Base-by-base conservation (phyloP, 2,797 vertebrate genomes). In the Chelon labrosus region DNA sequence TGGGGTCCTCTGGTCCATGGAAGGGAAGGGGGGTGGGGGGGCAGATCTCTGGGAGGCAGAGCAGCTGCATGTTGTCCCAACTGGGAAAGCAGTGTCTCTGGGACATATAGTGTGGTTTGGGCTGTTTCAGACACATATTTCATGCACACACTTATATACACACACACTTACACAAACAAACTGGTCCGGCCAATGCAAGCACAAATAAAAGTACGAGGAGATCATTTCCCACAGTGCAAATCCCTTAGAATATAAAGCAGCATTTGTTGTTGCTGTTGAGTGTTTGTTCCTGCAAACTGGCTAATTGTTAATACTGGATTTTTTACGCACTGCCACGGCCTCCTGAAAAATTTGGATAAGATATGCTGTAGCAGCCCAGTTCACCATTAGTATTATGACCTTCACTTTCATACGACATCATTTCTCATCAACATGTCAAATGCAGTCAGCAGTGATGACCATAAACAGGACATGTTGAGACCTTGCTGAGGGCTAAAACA, bases 61-160 rank as follows among this genome's bases (percentile, higher is more conserved):
- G 64, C 87, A 93, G 89, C 86, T 91, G 89, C 74, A 49, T 11
- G 0, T 77, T 84, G 62, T 72, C 70, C 84, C 80, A 87, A 82
- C 64, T 86, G 73, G 80, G 73, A 75, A 73, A 74, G 42, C 27
- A 66, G 65, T 22, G 49, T 85, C 79, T 79, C 35, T 42, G 80
- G 60, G 58, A 58, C 13, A 51, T 73, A 80, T 66, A 66, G 35
- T 81, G 75, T 65, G 63, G 66, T 76, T 68, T 59, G 46, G 52
- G 11, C 55, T 44, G 20, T 60, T 27, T 27, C 25, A 27, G 25
- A 50, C 20, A 61, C 52, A 65, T 14, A 53, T 55, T 57, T 44
- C 22, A 41, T 56, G 41, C 14, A 64, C 53, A 59, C 55, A 65
- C 27, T 42, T 17, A 53, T 27, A 42, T 17, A 77, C 74, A 70